Conservation (phyloP, 2,888 invertebrate genomes). For the Meloe dianella region DNA sequence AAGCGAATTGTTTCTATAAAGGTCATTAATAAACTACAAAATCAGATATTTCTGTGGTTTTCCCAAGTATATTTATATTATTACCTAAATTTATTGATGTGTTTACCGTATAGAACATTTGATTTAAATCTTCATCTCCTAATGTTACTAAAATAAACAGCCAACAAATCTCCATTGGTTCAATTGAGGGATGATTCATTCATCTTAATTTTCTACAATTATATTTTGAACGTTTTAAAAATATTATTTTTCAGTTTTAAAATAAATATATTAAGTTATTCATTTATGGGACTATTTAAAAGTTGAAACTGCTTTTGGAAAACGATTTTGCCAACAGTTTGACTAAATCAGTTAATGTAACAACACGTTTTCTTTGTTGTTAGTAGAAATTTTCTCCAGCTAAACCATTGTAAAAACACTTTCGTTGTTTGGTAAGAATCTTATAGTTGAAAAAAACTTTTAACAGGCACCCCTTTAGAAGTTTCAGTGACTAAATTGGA, state of each 20-base stretch:
- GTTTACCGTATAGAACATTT: background rate
- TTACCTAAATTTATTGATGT: background rate
- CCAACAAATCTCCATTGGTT: background rate
- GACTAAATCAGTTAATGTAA: background rate
- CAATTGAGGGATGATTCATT: conserved; percentile 6
- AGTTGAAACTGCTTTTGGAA: background rate
- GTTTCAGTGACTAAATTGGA: background rate
- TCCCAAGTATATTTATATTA: background rate
- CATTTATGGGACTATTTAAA: background rate
- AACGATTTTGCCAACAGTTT: background rate
- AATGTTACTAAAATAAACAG: background rate
- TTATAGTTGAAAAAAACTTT: background rate
- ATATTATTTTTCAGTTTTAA: background rate
- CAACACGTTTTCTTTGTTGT: background rate
- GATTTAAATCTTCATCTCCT: background rate
- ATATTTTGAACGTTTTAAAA: background rate
- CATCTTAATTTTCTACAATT: background rate
- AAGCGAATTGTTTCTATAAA: too few species aligned
- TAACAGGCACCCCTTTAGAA: background rate
- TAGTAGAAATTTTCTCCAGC: background rate
- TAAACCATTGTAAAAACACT: background rate
- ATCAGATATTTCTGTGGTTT: too few species aligned
- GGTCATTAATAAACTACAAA: too few species aligned
- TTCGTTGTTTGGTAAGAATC: background rate
- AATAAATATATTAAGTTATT: background rate